Evolutionary conservation across 2,113 vertebrate genomes (phyloP).

Genomic region (Crotalus horridus): DNA sequence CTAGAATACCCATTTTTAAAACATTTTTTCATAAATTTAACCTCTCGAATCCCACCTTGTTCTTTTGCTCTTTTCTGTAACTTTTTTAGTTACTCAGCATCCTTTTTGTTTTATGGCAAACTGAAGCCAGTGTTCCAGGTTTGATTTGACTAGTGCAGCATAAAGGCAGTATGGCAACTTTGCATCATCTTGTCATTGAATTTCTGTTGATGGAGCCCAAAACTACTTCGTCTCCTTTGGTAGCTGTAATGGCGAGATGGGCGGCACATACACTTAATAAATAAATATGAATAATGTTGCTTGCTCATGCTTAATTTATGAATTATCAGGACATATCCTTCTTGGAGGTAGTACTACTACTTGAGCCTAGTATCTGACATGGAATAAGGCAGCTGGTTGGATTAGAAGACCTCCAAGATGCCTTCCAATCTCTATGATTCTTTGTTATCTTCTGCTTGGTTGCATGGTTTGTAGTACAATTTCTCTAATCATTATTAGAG

Average conservation of each 20-base stretch:
- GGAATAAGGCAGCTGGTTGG: background rate
- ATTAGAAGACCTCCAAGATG: background rate
- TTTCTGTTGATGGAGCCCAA: background rate
- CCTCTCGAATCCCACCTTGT: background rate
- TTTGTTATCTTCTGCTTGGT: background rate
- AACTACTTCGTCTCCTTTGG: background rate
- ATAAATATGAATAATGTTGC: background rate
- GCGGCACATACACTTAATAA: background rate
- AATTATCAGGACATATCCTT: background rate
- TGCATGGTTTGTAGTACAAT: conserved; percentile 23
- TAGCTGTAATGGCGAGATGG: background rate
- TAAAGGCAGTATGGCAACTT: background rate
- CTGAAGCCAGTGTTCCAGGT: background rate
- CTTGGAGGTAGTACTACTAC: background rate
- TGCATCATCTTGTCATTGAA: background rate
- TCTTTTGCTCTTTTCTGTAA: background rate
- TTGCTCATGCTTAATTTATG: background rate
- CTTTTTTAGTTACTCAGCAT: background rate
- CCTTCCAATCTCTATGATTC: background rate
- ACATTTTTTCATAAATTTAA: background rate
- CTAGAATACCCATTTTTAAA: background rate
- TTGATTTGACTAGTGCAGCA: background rate
- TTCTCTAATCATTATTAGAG: conserved; percentile 35
- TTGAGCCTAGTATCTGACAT: background rate
- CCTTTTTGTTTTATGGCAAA: background rate